Evolutionary conservation across 2,888 invertebrate species (phyloP), one percentile per base, ranked within the genome.

Genomic region (Phortica magna): DNA sequence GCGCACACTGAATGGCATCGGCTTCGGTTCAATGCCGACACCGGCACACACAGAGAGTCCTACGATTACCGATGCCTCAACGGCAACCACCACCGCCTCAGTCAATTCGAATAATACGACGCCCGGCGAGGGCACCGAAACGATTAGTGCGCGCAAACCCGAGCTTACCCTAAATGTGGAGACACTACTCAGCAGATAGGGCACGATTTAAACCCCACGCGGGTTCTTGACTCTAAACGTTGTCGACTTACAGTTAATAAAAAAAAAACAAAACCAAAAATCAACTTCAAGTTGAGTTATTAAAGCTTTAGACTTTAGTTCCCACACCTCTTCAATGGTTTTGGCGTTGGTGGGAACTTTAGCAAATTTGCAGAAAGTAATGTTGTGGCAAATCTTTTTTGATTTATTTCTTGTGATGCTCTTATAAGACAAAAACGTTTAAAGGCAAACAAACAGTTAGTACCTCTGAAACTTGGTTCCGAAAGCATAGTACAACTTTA

Each of bases 141-240:
- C 17, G 9, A 81, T 17, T 17, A 55, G 79, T 65, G 75, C 77
- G 14, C 78, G 82, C 22, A 83, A 83, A 17, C 83, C 84, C n/a
- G 91, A 91, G 83, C 83, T 91, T 53, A 86, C 88, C 7, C 81
- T 91, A 6, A 91, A 89, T 76, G 90, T 90, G 78, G 90, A 89
- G 76, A 84, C 90, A 10, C 82, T 91, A 48, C 76, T 91, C 71
- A 88, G 88, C 78, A 92, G 92, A 90, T 92, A 92, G 91, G 89
- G 82, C 76, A 90, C 91, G 83, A 84, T 91, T 83, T 91, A 91
- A 90, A 43, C 43, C 39, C 43, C 39, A 68, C 5, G 68, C 7
- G 67, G 61, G 61, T 22, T 7, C 59, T 17, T 59, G 0, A 7
- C 48, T 48, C 5, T 17, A 17, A 17, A 19, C 6, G 19, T 22